These are phyloP conservation scores for Gila orcuttii DNA, from an alignment of 2,113 vertebrate genomes.

Conservation along the genomic window DNA sequence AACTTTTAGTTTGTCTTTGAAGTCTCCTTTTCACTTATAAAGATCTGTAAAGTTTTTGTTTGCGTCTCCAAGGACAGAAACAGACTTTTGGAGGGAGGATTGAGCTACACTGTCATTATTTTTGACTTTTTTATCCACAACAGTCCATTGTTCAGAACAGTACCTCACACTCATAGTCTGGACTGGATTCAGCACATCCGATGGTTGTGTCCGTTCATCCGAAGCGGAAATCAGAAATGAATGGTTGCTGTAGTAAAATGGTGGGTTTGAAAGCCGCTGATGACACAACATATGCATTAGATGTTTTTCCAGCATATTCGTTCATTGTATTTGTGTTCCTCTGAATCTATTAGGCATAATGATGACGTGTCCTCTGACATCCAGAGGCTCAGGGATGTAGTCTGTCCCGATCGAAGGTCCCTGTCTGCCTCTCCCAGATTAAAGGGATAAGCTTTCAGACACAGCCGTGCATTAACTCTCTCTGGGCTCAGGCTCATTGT, in stretches of 20 bases:
- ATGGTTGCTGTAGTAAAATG: neutral
- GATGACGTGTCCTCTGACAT: slow-evolving; percentile 35
- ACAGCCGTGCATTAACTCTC: slow-evolving; percentile 50
- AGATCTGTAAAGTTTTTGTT: neutral
- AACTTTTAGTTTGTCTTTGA: neutral
- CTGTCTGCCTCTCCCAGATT: slow-evolving; percentile 50
- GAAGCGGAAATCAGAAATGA: neutral
- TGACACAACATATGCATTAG: neutral
- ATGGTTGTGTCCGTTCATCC: neutral
- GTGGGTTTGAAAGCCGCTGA: too few relatives aligned
- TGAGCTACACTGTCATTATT: neutral
- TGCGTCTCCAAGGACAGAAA: neutral
- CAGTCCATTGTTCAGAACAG: neutral
- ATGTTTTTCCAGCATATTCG: neutral
- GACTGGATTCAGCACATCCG: neutral
- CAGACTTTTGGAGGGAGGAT: neutral
- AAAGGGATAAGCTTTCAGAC: slow-evolving; percentile 44
- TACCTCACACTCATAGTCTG: neutral
- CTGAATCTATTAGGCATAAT: slow-evolving; percentile 20
- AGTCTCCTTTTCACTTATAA: neutral
- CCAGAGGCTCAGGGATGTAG: slow-evolving; percentile 25
- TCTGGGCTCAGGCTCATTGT: slow-evolving; percentile 47
- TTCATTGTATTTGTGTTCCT: slow-evolving; percentile 12
- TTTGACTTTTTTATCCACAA: neutral
- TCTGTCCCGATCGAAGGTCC: slow-evolving; percentile 38